These are phyloP conservation scores for Spongia lamella DNA, from an alignment of 37 sponge, comb jelly and placozoan species.

Conservation along the genomic window DNA sequence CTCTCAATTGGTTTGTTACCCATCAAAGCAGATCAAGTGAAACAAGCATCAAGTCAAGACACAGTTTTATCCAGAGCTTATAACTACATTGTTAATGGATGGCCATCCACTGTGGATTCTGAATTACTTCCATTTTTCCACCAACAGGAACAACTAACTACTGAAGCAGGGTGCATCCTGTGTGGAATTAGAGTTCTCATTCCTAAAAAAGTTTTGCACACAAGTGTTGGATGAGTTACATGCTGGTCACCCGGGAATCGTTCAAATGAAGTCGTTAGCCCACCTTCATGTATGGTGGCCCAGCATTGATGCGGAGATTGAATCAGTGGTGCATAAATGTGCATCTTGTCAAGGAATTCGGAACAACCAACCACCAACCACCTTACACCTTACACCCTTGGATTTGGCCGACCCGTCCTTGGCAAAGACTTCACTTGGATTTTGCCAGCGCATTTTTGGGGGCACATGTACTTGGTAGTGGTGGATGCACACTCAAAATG, in stretches of 20 bases:
- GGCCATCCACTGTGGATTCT: not conserved
- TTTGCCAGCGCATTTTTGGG: slow-evolving; percentile 31
- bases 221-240: slow-evolving; percentile 2
- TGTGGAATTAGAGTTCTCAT: slow-evolving; percentile 8
- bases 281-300: slow-evolving; percentile 24
- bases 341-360: not conserved
- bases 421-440: slow-evolving; percentile 20
- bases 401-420: slow-evolving; percentile 5
- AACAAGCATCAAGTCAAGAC: not conserved
- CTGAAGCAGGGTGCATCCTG: slow-evolving; percentile 1
- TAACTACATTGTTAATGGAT: slow-evolving; percentile 12
- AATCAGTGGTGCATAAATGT: not conserved
- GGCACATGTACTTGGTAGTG: not conserved
- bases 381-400: not conserved
- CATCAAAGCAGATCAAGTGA: not conserved
- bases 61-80: slow-evolving; percentile 14
- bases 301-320: not conserved
- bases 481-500: slow-evolving; percentile 31
- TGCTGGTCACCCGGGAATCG: slow-evolving; percentile 10
- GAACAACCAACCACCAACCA: not conserved
- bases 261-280: slow-evolving; percentile 20
- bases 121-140: slow-evolving; percentile 1
- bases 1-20: too few species aligned
- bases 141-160: not conserved
- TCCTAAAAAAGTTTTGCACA: not conserved